These are phyloP conservation scores for Apaloderma vittatum DNA, from an alignment of 2,113 vertebrate genomes.

Conservation along the genomic window DNA sequence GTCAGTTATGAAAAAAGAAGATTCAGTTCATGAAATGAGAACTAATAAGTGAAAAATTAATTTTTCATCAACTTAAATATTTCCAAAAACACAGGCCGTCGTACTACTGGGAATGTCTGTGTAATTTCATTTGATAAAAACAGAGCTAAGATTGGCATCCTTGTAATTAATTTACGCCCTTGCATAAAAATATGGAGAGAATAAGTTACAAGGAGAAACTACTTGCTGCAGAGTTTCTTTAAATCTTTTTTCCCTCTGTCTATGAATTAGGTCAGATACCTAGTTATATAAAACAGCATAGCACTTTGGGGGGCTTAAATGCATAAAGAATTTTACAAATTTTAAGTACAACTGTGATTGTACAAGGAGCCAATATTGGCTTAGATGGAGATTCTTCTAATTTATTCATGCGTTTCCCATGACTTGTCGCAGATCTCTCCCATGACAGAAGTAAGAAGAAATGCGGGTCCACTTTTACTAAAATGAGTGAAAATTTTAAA, in stretches of 20 bases:
- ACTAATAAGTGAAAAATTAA: constrained; percentile 1
- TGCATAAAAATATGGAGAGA: background rate
- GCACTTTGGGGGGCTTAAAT: background rate
- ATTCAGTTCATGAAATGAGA: constrained; percentile 15
- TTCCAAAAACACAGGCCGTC: background rate
- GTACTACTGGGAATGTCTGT: background rate
- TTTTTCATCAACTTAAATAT: background rate
- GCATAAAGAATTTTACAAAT: background rate
- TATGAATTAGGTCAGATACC: background rate
- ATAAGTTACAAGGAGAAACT: background rate
- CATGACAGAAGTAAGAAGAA: background rate
- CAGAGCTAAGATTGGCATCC: background rate
- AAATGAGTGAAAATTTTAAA: background rate
- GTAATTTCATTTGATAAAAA: constrained; percentile 16
- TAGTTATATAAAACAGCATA: background rate
- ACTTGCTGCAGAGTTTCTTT: background rate
- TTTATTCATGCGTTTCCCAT: background rate
- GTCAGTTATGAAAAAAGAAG: constrained; percentile 5
- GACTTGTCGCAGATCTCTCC: background rate
- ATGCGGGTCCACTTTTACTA: background rate
- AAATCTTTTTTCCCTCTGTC: background rate
- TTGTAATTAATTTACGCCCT: constrained; percentile 1
- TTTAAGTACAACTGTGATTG: background rate
- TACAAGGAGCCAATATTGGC: background rate
- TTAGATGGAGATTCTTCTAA: background rate